phyloP scores from a whole-genome alignment of 2,797 vertebrate genomes.

The Vireo griseus region DNA sequence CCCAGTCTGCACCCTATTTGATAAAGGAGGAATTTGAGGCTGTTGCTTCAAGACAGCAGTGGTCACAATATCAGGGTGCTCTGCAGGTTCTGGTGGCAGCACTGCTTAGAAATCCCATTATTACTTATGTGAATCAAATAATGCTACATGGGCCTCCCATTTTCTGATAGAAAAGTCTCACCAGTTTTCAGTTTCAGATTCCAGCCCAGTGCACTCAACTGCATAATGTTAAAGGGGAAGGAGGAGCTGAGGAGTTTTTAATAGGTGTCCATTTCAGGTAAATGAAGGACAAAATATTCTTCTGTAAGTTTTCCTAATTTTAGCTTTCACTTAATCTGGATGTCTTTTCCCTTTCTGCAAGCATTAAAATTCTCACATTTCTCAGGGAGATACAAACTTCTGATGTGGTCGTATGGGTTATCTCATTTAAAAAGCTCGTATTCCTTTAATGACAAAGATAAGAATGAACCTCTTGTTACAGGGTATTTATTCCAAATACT shows the following conservation, averaged over 20 bases:
- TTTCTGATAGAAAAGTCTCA: not conserved
- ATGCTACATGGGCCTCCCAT: not conserved
- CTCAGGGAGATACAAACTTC: not conserved
- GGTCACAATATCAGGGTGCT: not conserved
- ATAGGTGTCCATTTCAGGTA: not conserved
- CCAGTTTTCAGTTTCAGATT: constrained; percentile 23
- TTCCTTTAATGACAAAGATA: not conserved
- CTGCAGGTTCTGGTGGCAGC: not conserved
- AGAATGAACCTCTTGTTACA: not conserved
- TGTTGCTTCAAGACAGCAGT: not conserved
- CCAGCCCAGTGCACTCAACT: not conserved
- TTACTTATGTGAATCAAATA: not conserved
- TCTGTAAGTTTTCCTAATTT: not conserved
- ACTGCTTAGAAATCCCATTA: not conserved
- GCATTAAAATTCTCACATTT: not conserved
- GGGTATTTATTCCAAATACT: not conserved
- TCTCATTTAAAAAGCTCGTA: not conserved
- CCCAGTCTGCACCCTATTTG: not conserved
- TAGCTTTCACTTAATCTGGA: not conserved
- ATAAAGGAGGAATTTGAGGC: not conserved
- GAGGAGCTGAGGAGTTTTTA: not conserved
- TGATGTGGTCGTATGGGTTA: not conserved
- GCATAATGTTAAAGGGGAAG: not conserved
- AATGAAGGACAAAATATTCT: not conserved
- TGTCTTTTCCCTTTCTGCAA: not conserved